These are phyloP conservation scores for Leptopilina boulardi DNA, from an alignment of 1,140 invertebrate genomes.

Conservation along the genomic window DNA sequence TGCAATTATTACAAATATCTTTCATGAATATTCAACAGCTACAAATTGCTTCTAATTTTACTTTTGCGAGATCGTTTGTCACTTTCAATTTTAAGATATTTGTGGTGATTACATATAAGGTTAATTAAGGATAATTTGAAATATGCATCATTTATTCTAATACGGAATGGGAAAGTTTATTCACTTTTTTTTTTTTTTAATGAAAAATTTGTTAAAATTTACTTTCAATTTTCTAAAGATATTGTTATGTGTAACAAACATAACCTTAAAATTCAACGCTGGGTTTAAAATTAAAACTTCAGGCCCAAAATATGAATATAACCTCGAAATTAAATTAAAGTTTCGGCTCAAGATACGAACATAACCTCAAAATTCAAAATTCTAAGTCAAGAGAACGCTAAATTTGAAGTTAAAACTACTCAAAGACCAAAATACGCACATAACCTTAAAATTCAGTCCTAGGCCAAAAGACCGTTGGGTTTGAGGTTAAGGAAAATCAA, in stretches of 20 bases:
- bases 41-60: conserved; percentile 5
- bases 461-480: too few relatives aligned
- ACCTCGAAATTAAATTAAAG: too few relatives aligned
- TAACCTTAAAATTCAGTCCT: too few relatives aligned
- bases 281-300: too few relatives aligned
- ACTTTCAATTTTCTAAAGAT: conserved; percentile 7
- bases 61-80: neutral
- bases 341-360: too few relatives aligned
- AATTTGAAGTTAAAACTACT: too few relatives aligned
- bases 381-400: too few relatives aligned
- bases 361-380: too few relatives aligned
- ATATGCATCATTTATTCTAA: neutral
- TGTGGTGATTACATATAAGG: neutral
- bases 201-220: neutral
- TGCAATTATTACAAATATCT: conserved; percentile 14
- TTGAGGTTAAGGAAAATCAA: too few relatives aligned
- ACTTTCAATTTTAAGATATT: conserved; percentile 26
- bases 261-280: neutral
- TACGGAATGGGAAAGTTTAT: neutral
- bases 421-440: too few relatives aligned
- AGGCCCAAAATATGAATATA: too few relatives aligned
- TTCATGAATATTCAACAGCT: conserved; percentile 18
- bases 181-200: neutral
- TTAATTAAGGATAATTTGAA: neutral
- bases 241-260: neutral